Percentiles rank a stretch among this genome's conserved stretches.
phyloP scores from a whole-genome alignment of 2,888 invertebrate species.

The Carcina quercana region DNA sequence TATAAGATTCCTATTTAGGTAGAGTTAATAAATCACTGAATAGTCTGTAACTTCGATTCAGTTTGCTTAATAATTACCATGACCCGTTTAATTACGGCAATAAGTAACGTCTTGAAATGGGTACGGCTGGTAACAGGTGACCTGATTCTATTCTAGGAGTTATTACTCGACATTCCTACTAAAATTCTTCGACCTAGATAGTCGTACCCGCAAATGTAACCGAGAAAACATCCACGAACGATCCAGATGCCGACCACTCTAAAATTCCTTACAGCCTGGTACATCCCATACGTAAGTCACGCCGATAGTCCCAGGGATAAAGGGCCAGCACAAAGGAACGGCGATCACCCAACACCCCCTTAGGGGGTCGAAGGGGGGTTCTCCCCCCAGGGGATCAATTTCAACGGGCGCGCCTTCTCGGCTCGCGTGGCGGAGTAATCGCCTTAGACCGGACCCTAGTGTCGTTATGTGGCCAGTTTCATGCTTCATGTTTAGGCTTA shows the following conservation, averaged over 20 bases:
- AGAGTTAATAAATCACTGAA: too few species aligned
- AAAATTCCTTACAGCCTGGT: constrained; percentile 21
- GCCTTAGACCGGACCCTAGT: constrained; percentile 43
- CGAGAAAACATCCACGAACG: background rate
- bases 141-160: too few species aligned
- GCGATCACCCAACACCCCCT: constrained; percentile 20
- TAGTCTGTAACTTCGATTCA: too few species aligned
- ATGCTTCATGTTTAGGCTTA: constrained; percentile 23
- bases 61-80: too few species aligned
- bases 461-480: constrained; percentile 36
- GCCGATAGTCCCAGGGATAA: constrained; percentile 35
- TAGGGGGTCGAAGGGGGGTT: constrained; percentile 1
- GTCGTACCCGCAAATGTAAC: background rate
- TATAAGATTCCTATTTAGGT: too few species aligned
- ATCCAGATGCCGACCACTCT: constrained; percentile 16
- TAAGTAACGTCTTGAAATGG: too few species aligned
- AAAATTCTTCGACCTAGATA: too few species aligned
- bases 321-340: constrained; percentile 38
- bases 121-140: too few species aligned
- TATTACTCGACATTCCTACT: too few species aligned
- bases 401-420: constrained; percentile 40
- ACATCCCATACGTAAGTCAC: constrained; percentile 27
- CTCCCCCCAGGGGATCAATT: constrained; percentile 36
- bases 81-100: too few species aligned
- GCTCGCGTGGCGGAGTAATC: constrained; percentile 44